Conservation (phyloP, 2,113 vertebrate species). For the Dermatemys mawii region DNA sequence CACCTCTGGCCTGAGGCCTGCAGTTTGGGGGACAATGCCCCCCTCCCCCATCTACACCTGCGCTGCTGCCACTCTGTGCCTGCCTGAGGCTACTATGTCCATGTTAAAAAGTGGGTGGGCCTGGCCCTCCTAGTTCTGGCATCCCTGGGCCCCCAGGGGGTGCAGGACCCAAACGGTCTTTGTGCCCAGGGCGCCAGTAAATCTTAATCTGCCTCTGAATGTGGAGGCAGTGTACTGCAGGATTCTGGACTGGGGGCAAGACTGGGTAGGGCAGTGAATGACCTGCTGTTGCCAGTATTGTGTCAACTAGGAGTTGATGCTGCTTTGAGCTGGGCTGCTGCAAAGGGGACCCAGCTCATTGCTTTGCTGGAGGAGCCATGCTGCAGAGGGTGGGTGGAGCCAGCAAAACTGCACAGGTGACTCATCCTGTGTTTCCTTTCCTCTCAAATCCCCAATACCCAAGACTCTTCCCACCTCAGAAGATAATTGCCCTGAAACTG, state of each 20-base stretch:
- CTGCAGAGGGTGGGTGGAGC: neutral
- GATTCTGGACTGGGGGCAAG: neutral
- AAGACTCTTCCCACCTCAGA: neutral
- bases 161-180: too few relatives aligned
- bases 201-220: neutral
- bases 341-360: accelerated
- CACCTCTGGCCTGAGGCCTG: too few relatives aligned
- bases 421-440: neutral
- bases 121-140: too few relatives aligned
- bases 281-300: neutral
- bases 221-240: neutral
- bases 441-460: accelerated
- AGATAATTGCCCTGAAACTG: neutral
- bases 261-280: neutral
- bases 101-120: too few relatives aligned
- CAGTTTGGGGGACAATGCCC: too few relatives aligned
- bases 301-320: accelerated
- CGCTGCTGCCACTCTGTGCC: too few relatives aligned
- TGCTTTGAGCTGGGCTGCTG: neutral
- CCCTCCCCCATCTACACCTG: too few relatives aligned
- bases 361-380: neutral
- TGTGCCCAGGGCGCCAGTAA: too few relatives aligned
- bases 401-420: neutral
- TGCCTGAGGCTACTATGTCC: too few relatives aligned
- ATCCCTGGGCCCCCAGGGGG: too few relatives aligned